Percentiles rank a stretch among this genome's conserved stretches.
Evolutionary conservation across 2,888 invertebrate species (phyloP).

Genomic region (Entomobrya proxima): DNA sequence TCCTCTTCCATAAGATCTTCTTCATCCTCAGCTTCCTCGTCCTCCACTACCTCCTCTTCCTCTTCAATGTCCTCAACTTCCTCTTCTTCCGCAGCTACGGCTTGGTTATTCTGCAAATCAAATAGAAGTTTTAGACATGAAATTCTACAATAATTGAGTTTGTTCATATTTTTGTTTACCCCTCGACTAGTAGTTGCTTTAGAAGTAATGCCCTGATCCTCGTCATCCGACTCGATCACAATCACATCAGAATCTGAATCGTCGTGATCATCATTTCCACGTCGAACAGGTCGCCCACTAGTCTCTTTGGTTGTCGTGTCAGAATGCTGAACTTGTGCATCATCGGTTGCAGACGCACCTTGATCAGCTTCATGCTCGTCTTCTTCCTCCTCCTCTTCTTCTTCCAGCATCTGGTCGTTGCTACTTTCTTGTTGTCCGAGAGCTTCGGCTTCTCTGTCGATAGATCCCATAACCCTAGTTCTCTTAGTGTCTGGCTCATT

Average conservation of each 20-base stretch:
- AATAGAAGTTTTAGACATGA: background rate
- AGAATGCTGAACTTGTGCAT: slow-evolving; percentile 70
- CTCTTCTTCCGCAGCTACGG: slow-evolving; percentile 70
- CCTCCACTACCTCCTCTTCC: slow-evolving; percentile 61
- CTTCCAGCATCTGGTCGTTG: slow-evolving; percentile 64
- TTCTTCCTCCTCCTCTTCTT: slow-evolving; percentile 70
- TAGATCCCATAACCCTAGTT: slow-evolving; percentile 64
- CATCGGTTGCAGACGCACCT: slow-evolving; percentile 67
- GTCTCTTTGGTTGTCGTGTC: slow-evolving; percentile 64
- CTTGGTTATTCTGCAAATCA: background rate
- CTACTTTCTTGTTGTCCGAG: slow-evolving; percentile 73
- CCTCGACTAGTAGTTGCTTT: slow-evolving; percentile 49
- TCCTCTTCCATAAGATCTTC: slow-evolving; percentile 63
- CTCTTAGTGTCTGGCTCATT: slow-evolving; percentile 73
- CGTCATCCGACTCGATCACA: slow-evolving; percentile 73
- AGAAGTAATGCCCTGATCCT: slow-evolving; percentile 46
- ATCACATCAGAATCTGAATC: slow-evolving; percentile 74
- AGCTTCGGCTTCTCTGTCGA: slow-evolving; percentile 74
- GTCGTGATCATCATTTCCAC: slow-evolving; percentile 68
- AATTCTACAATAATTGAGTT: background rate
- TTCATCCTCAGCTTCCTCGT: slow-evolving; percentile 64
- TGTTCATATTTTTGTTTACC: slow-evolving; percentile 13
- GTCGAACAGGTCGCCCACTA: slow-evolving; percentile 42
- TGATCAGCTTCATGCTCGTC: slow-evolving; percentile 74
- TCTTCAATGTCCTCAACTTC: slow-evolving; percentile 65